Conservation (phyloP, 2,888 invertebrate genomes). For the Yponomeuta malinellus region DNA sequence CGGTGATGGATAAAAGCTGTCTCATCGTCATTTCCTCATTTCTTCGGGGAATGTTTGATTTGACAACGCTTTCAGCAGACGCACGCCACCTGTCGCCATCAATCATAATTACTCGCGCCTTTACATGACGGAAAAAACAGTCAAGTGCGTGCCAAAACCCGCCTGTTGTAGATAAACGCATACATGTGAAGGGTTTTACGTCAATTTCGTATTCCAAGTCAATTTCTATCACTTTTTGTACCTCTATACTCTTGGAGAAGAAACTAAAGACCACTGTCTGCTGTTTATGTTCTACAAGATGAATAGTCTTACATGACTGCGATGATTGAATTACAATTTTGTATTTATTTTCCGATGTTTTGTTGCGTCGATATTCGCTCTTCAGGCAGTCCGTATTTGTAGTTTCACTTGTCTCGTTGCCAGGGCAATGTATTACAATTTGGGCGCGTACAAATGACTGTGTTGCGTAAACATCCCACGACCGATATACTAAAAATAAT, state of each 20-base stretch:
- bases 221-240: too few species aligned
- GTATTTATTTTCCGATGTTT: neutral
- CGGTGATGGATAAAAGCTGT: neutral
- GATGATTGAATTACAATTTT: neutral
- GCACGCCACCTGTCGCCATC: conserved; percentile 12
- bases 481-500: neutral
- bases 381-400: neutral
- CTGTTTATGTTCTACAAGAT: too few species aligned
- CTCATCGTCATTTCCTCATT: conserved; percentile 6
- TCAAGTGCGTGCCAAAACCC: neutral
- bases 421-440: neutral
- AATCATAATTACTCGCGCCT: conserved; percentile 8
- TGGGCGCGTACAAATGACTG: neutral
- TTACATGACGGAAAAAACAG: conserved; percentile 8
- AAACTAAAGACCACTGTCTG: too few species aligned
- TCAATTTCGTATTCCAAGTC: too few species aligned
- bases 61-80: conserved; percentile 10
- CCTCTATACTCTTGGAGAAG: too few species aligned
- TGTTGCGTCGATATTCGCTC: neutral
- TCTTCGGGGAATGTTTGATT: conserved; percentile 11
- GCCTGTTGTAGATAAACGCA: neutral
- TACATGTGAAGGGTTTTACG: neutral
- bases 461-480: neutral
- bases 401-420: neutral
- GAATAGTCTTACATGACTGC: neutral